Base-by-base conservation (phyloP, 2,888 invertebrate genomes). In the Drosophila kanekoi region DNA sequence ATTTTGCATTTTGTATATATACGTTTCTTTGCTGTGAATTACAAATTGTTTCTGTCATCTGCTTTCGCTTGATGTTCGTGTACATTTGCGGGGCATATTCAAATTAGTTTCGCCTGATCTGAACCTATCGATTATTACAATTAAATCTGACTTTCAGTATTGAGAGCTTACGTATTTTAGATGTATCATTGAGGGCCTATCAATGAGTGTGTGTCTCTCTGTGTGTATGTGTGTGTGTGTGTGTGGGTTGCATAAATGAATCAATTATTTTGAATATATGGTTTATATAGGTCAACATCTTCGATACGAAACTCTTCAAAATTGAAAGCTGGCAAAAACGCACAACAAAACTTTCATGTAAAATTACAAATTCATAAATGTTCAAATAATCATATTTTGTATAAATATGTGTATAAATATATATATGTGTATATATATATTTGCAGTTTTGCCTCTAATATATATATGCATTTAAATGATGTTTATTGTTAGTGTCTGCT, bases 21-120 rank as follows among this genome's bases (percentile, higher is more conserved):
- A 74, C 72, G 81, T 76, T 76, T 68, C 62, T 69, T 73, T 82
- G 71, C 76, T 85, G 81, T 76, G 79, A 81, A 76, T 84, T 81
- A 84, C 74, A 81, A 56, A 72, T 48, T 54, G 48, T 52, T 53
- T 70, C 37, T 64, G 67, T 65, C 68, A 54, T 73, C 54, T 77
- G 68, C 54, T 71, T 75, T 67, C 53, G 56, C 60, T 51, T 66
- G 74, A 71, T 63, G 78, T 74, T 68, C 44, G 33, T 77, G 59
- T 66, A 65, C 59, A 70, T 43, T 77, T 66, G 40, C 43, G 52
- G 68, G 72, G 63, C 58, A 69, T 73, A 69, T 51, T 56, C 51
- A 52, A 52, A 52, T 59, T 60, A 48, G 56, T 67, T 14, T 62
- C 62, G 59, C 68, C 65, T 47, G 63, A 64, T 76, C 38, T 73